phyloP scores from a whole-genome alignment of 1,140 invertebrate species.

The Fopius arisanus region DNA sequence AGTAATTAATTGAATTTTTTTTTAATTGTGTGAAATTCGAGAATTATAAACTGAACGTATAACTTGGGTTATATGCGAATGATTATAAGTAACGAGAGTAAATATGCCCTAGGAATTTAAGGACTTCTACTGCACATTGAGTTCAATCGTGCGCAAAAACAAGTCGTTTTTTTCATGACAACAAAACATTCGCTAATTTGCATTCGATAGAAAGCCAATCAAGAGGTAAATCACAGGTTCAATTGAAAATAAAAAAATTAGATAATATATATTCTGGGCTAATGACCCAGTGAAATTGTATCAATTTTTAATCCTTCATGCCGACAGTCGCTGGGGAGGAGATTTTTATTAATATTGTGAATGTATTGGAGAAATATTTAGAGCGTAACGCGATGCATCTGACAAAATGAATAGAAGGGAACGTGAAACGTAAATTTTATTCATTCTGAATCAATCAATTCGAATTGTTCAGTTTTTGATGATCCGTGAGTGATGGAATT shows the following conservation, averaged over 20 bases:
- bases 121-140: neutral
- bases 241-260: neutral
- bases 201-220: slow-evolving; percentile 1
- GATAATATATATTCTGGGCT: neutral
- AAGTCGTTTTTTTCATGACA: neutral
- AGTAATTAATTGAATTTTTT: neutral
- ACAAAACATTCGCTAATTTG: neutral
- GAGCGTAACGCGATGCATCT: neutral
- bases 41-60: neutral
- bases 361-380: neutral
- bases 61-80: neutral
- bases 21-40: neutral
- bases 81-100: neutral
- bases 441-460: too few relatives aligned
- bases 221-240: neutral
- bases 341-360: neutral
- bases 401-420: neutral
- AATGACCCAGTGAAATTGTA: neutral
- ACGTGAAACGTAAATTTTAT: too few relatives aligned
- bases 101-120: neutral
- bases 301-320: neutral
- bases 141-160: slow-evolving; percentile 5
- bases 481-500: too few relatives aligned
- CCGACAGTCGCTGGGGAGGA: neutral
- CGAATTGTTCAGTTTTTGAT: too few relatives aligned